Evolutionary conservation across 2,888 invertebrate genomes (phyloP), one percentile per base, ranked within the genome.

Genomic region (Yponomeuta malinellus): DNA sequence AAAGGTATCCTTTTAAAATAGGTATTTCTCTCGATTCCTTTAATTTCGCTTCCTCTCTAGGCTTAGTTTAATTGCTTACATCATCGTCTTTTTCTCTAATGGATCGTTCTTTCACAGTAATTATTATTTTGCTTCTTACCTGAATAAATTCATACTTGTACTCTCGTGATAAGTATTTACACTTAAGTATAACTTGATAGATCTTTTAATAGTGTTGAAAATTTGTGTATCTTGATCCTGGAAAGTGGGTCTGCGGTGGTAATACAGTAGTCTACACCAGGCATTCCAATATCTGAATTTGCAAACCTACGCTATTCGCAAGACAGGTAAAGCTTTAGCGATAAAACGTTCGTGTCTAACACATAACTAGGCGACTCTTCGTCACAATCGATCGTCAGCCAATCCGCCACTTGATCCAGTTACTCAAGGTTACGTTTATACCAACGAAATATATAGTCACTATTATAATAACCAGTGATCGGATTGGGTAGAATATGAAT

Each of bases 1-100:
- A 65, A 65, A 65, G 65, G 65, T 31, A 59, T 59, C 52, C 52
- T 15, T 59, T 59, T 59, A 59, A 59, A 59, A 59, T 15, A 59
- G 43, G 43, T 43, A 59, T 59, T 9, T 52, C 10, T 52, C 52
- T 59, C 52, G 52, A 59, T 59, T 59, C 15, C 52, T 59, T 15
- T 59, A 59, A 59, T 59, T 59, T 59, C 15, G 12, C 15, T 59
- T 59, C 15, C 52, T 59, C 52, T 59, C 52, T 1, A 15, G 52
- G 52, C 15, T 12, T 59, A 59, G 12, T 59, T 59, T 59, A 59
- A 59, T 59, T 59, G 52, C 52, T 59, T 15, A 15, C 52, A 59
- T 59, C 15, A 59, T 59, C 52, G 52, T 15, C 52, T 59, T 59
- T 59, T 59, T 15, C 52, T 12, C 52, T 43, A 59, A 59, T 15